Conservation (phyloP, 1,140 invertebrate genomes). For the Hyposmocoma kahamanoa region DNA sequence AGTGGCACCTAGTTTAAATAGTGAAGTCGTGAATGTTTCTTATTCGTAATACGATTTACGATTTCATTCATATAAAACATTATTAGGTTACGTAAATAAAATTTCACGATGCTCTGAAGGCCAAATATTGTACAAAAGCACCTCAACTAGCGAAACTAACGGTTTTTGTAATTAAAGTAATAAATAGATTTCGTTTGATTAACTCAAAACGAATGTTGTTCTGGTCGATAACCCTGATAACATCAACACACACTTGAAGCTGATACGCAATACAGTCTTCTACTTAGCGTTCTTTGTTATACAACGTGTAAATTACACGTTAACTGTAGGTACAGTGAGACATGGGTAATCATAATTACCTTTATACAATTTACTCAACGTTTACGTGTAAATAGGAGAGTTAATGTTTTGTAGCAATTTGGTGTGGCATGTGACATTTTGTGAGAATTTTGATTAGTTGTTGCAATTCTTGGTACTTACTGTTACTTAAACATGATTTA, state of each 20-base stretch:
- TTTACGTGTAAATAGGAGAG: not conserved
- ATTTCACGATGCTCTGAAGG: conserved; percentile 24
- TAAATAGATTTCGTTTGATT: conserved; percentile 10
- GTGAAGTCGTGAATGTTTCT: no score
- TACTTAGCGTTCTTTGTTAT: not conserved
- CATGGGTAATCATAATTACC: conserved; percentile 1
- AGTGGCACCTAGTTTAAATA: no score
- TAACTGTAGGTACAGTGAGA: not conserved
- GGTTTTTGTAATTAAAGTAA: conserved; percentile 14
- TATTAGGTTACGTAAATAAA: conserved; percentile 19
- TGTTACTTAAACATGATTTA: no score
- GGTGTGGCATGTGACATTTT: no score
- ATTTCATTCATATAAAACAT: conserved; percentile 23
- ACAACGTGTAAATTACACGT: not conserved
- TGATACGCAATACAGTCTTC: not conserved
- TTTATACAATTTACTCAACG: not conserved
- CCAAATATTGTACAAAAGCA: conserved; percentile 20
- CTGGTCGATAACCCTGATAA: conserved; percentile 52
- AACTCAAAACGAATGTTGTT: conserved; percentile 39
- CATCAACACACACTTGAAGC: conserved; percentile 29
- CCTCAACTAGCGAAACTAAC: conserved; percentile 49
- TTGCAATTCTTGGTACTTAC: no score
- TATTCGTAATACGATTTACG: no score
- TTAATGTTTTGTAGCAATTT: not conserved
- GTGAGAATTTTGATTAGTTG: no score